Evolutionary conservation across 2,888 invertebrate species (phyloP).

Genomic region (Galeruca laticollis): DNA sequence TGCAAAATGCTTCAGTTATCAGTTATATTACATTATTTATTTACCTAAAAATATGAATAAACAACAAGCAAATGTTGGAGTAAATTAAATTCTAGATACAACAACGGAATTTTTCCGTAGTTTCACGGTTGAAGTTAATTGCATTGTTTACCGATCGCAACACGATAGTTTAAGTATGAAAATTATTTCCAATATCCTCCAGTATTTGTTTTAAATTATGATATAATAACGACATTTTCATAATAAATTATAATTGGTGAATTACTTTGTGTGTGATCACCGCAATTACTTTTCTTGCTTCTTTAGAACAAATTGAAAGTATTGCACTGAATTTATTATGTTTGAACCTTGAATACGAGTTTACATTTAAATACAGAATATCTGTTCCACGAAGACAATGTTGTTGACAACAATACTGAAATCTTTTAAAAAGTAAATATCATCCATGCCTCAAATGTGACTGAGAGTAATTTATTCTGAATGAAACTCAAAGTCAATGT

Average conservation of each 20-base stretch:
- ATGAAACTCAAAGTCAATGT: no score
- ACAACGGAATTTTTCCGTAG: constrained; percentile 5
- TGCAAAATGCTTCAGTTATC: no score
- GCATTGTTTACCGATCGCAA: neutral
- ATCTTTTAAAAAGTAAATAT: no score
- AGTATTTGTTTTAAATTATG: neutral
- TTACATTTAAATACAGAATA: no score
- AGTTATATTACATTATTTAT: neutral
- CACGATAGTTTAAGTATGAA: constrained; percentile 10
- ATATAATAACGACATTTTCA: neutral
- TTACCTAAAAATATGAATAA: neutral
- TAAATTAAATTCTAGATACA: neutral
- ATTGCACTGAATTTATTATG: no score
- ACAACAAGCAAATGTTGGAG: neutral
- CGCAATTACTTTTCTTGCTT: neutral
- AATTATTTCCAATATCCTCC: constrained; percentile 10
- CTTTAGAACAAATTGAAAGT: no score
- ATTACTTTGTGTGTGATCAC: neutral
- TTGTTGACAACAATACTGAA: no score
- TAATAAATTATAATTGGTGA: neutral
- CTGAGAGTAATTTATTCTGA: no score
- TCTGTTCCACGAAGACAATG: no score
- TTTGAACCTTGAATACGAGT: no score
- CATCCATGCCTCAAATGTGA: no score
- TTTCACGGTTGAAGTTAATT: constrained; percentile 19